Conservation (phyloP, 2,797 vertebrate genomes). For the Carduelis carduelis region DNA sequence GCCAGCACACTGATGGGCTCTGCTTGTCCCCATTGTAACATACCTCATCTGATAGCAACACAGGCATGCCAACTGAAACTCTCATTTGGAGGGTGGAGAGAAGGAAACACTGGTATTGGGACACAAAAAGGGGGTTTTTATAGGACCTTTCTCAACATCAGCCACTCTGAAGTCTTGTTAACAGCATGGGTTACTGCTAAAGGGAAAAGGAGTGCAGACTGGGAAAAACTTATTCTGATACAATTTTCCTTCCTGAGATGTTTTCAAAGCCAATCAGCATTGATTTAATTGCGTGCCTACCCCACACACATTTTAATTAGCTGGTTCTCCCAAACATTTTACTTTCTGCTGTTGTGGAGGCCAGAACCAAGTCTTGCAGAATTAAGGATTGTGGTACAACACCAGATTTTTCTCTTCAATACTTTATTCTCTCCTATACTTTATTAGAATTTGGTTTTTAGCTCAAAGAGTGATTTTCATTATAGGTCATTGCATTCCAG, state of each 20-base stretch:
- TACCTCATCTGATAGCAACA: background rate
- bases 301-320: background rate
- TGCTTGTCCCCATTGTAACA: background rate
- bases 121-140: background rate
- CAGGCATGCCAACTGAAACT: background rate
- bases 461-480: background rate
- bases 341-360: background rate
- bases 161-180: background rate
- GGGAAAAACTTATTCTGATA: background rate
- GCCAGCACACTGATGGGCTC: background rate
- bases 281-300: background rate
- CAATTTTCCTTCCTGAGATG: background rate
- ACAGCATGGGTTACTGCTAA: background rate
- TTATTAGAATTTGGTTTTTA: conserved; percentile 12
- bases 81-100: background rate
- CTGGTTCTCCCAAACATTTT: background rate
- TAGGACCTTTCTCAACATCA: background rate
- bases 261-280: background rate
- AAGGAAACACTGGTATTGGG: background rate
- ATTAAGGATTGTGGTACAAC: background rate
- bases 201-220: background rate
- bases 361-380: background rate
- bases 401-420: background rate
- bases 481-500: conserved; percentile 20
- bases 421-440: background rate